Evolutionary conservation across 1,140 invertebrate genomes (phyloP).

Genomic region (Lordiphosa collinella): DNA sequence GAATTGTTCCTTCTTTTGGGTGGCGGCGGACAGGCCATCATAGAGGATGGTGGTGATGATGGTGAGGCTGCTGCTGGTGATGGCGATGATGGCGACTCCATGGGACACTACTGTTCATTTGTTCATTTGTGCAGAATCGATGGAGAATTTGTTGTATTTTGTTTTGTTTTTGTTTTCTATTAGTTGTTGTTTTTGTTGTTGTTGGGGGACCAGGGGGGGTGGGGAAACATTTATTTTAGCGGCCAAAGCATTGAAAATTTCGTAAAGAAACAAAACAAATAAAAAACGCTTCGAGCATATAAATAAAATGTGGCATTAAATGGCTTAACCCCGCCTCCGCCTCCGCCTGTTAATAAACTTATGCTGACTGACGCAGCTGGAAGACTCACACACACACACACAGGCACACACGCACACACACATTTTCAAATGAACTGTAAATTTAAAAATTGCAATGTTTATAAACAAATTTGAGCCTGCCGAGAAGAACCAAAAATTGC

Average conservation of each 20-base stretch:
- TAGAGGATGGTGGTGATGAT: conserved; percentile 16
- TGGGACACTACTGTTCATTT: conserved; percentile 17
- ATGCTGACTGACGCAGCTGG: conserved; percentile 59
- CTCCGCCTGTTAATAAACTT: conserved; percentile 41
- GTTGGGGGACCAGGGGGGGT: conserved; percentile 12
- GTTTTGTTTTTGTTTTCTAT: conserved; percentile 6
- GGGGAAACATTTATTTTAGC: conserved; percentile 42
- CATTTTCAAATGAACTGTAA: conserved; percentile 60
- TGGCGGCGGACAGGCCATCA: conserved; percentile 66
- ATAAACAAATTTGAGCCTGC: conserved; percentile 65
- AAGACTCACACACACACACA: neutral
- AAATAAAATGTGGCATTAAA: conserved; percentile 75
- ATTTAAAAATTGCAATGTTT: conserved; percentile 78
- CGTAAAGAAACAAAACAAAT: conserved; percentile 69
- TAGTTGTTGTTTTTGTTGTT: neutral
- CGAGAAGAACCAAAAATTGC: conserved; percentile 55
- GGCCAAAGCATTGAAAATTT: conserved; percentile 54
- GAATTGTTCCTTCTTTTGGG: conserved; percentile 65
- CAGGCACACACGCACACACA: conserved; percentile 10
- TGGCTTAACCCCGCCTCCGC: conserved; percentile 10
- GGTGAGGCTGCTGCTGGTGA: conserved; percentile 7
- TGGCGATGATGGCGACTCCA: conserved; percentile 11
- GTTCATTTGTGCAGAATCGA: conserved; percentile 21
- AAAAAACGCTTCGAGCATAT: conserved; percentile 61
- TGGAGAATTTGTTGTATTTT: conserved; percentile 28